Evolutionary conservation across 2,888 invertebrate species (phyloP).

Genomic region (Rhagonycha fulva): DNA sequence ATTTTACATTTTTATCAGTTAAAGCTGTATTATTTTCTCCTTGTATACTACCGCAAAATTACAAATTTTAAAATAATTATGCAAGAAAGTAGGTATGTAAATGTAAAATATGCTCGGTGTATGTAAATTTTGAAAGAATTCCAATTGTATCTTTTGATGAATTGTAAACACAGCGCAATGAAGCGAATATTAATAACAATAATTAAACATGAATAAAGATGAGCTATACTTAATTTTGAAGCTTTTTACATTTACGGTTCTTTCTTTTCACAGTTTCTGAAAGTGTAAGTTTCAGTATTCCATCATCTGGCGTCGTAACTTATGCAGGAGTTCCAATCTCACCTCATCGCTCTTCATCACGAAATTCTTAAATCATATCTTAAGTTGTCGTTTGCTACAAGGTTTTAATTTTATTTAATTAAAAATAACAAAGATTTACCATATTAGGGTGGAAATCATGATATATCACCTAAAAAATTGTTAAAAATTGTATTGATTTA

Average conservation of each 20-base stretch:
- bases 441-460: not conserved
- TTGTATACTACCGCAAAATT: not conserved
- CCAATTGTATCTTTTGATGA: not conserved
- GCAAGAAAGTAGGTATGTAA: not conserved
- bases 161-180: not conserved
- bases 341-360: not conserved
- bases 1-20: too few species aligned
- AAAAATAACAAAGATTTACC: not conserved
- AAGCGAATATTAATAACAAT: not conserved
- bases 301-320: not conserved
- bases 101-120: not conserved
- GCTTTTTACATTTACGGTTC: too few species aligned
- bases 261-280: not conserved
- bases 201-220: not conserved
- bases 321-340: not conserved
- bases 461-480: too few species aligned
- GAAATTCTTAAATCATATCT: not conserved
- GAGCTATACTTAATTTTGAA: not conserved
- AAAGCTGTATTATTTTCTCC: not conserved
- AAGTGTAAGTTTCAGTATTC: not conserved
- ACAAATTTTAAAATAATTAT: not conserved
- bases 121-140: not conserved
- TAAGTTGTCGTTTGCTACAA: not conserved
- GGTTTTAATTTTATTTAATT: not conserved
- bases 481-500: too few species aligned